Conservation (phyloP, 2,888 invertebrate genomes). For the Meiosimyza platycephala region DNA sequence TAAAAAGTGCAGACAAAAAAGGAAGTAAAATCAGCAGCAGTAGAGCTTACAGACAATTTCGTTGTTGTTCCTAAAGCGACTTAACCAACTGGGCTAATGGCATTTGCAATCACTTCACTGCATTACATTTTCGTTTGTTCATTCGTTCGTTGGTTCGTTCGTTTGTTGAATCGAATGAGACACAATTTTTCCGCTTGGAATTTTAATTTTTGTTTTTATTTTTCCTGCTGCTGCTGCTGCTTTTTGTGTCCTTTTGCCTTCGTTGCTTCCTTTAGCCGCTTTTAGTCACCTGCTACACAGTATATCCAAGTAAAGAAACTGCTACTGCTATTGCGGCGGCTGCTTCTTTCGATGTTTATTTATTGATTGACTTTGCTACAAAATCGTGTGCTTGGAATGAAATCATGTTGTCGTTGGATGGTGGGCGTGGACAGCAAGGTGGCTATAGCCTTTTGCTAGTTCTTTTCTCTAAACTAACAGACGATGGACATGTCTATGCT, state of each 20-base stretch:
- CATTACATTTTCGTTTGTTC: not conserved
- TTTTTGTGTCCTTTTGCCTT: not conserved
- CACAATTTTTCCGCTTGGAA: constrained; percentile 8
- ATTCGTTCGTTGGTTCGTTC: not conserved
- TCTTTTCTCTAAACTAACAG: no score
- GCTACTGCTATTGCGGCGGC: no score
- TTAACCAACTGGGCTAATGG: not conserved
- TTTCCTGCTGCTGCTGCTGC: not conserved
- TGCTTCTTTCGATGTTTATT: not conserved
- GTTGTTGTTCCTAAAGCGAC: not conserved
- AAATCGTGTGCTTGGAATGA: not conserved
- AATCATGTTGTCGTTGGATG: not conserved
- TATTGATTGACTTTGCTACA: constrained; percentile 10
- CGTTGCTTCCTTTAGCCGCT: not conserved
- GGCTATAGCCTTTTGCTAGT: no score
- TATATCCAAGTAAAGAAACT: not conserved
- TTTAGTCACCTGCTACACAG: not conserved
- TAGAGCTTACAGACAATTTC: not conserved
- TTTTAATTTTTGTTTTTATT: not conserved
- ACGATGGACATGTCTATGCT: no score
- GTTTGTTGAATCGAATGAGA: not conserved
- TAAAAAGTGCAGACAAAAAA: no score
- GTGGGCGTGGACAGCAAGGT: no score
- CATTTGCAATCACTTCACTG: not conserved
- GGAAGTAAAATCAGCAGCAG: no score